Evolutionary conservation across 2,113 vertebrate genomes (phyloP), one percentile per base, ranked within the genome.

Genomic region (Cichladusa arquata): DNA sequence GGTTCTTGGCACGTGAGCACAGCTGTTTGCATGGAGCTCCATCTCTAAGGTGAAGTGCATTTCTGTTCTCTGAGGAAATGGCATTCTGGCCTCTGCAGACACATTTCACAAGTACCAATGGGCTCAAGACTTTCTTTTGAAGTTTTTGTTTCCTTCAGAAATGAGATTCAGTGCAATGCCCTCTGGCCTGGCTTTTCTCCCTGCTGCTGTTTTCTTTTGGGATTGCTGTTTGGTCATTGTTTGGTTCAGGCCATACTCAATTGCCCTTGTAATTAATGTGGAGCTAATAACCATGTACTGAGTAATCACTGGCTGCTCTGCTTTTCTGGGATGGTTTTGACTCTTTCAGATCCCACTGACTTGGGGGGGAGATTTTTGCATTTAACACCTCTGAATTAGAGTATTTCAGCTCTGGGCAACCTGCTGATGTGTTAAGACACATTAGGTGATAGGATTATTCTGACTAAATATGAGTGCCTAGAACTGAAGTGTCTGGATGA

Each of bases 151-250:
- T 69, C 86, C n/a, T 82, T 95, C 91, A 76, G 71, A 38, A 82
- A 29, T 54, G 66, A 47, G 85, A 90, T 76, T 95, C 62, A 93
- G 2, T 86, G 90, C 85, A 84, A 5, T 62, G 88, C 91, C 86
- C 91, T 95, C 88, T 85, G 86, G 93, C 62, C 91, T 80, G 38
- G 74, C 88, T 95, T 95, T 95, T 95, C 86, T 96, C 50, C 82
- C 72, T 40, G 6, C 74, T 88, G 57, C 88, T 93, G 88, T 95
- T 96, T 96, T 95, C 94, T 83, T 94, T 92, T 82, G 89, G 88
- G 94, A 95, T 96, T 95, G 90, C 79, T 85, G 29, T 79, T 92
- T 90, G 70, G 56, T 50, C 86, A 82, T 94, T 95, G 82, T 95
- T 92, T 17, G 5, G 57, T 64, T 76, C 67, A 80, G 88, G 24